Evolutionary conservation across 2,113 vertebrate genomes (phyloP), one percentile per base, ranked within the genome.

Genomic region (Sitta europaea): DNA sequence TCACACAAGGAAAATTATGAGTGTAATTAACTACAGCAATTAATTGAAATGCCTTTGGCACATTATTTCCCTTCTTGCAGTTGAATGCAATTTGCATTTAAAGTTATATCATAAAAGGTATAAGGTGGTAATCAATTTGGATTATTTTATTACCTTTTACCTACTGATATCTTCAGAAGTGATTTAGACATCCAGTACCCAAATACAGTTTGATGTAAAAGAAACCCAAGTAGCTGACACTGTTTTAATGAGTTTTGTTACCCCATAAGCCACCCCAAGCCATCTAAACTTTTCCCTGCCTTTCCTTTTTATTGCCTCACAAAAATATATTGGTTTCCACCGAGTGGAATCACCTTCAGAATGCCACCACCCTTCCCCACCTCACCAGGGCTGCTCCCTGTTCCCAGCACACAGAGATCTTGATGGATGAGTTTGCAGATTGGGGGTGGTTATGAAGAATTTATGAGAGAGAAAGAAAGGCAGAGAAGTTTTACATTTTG

Each of bases 11-110:
- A 78, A 85, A 95, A 95, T 81, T 61, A 79, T 43, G 74, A 61
- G 77, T 68, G 77, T 75, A 85, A 90, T 94, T 95, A 96, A 88
- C 77, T 61, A 61, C 45, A 90, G 77, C 61, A 50, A 85, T 92
- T 95, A 96, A 96, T 65, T 79, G 36, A 82, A 85, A 93, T 72
- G 85, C 88, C 82, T 93, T 65, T 72, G 92, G 88, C 88, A 82
- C 36, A 20, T 82, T 54, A 93, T 79, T 91, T 90, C 31, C 57
- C 61, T 75, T 81, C 85, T 55, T 63, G 73, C 73, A 81, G 27
- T n/a, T 40, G 31, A 77, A 63, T 7, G n/a, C 14, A 55, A 71
- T 87, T 91, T 93, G 66, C 81, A 87, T 85, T 78, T 90, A 27
- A 74, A 91, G 68, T 55, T 74, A 15, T 19, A 54, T 58, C 85